Base-by-base conservation (phyloP, 2,888 invertebrate genomes). In the Lathronympha strigana region DNA sequence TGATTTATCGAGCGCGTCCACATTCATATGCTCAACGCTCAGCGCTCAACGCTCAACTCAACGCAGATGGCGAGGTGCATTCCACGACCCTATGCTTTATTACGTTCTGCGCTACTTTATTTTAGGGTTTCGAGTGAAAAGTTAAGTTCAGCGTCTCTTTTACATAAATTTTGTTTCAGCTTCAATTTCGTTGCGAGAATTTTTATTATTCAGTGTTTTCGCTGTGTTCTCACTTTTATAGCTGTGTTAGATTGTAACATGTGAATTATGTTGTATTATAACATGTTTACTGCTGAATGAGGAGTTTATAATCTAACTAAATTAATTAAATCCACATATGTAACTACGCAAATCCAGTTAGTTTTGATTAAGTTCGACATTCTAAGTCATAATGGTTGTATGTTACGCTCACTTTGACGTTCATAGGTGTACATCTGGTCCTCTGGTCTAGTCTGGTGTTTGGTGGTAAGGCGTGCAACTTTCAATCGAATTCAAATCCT, bases 1-100 rank as follows among this genome's bases (percentile, higher is more conserved):
- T 66, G 66, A 66, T 66, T 66, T 66, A 66, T 66, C 36, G 60
- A 61, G 66, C 61, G 66, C 36, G 58, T 64, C 58, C 58, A 58
- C 64, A 64, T 60, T 64, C 64, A 64, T 64, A 60, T 60, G 58
- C 64, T 60, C 63, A 43, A 49, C 49, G 55, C 63, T 57, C 57
- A 43, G 21, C 36, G 31, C 54, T 62, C 50, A 2, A 28, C 45
- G 38, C 57, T 45, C 19, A n/a, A 15, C 55, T 55, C 55, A 25
- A 31, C 21, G 40, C 61, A 64, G 58, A 49, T 60, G 63, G 58
- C 45, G 51, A 63, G 50, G 58, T 58, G 51, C 64, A 57, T 55
- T n/a, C n/a, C n/a, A n/a, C 43, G 58, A 60, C 63, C 43, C 43
- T 36, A 64, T 58, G 53, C 58, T 64, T 64, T 64, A 64, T 64